phyloP scores from a whole-genome alignment of 92 coral and sea anemone species.

The Siderastrea radians region DNA sequence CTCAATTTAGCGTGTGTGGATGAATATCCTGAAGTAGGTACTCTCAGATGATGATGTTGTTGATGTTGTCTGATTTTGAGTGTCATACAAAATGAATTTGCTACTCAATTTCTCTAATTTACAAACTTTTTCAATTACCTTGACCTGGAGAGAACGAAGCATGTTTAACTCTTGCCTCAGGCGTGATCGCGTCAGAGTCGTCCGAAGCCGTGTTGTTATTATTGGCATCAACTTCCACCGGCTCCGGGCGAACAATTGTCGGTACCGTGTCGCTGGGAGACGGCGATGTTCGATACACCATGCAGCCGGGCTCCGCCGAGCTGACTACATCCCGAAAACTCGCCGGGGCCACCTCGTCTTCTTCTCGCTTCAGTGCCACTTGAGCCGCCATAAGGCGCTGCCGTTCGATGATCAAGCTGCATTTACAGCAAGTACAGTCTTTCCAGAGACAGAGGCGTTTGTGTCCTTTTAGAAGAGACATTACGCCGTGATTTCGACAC shows the following conservation, averaged over 20 bases:
- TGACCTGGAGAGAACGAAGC: conserved; percentile 16
- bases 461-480: conserved; percentile 92
- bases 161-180: conserved; percentile 10
- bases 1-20: neutral
- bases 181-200: neutral
- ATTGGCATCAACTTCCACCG: conserved; percentile 32
- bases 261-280: conserved; percentile 1
- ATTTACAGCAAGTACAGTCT: conserved; percentile 89
- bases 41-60: neutral
- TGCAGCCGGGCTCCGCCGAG: conserved; percentile 19
- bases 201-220: conserved; percentile 20
- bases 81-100: neutral
- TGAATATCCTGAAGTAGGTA: neutral
- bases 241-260: neutral
- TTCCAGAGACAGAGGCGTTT: conserved; percentile 95
- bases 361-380: conserved; percentile 93
- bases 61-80: neutral
- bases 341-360: conserved; percentile 76
- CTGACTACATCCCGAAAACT: conserved; percentile 8
- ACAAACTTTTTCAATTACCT: conserved; percentile 6
- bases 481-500: conserved; percentile 93
- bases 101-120: too few species aligned
- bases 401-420: conserved; percentile 95
- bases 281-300: conserved; percentile 32
- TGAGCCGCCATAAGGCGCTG: conserved; percentile 99